Percentiles rank a stretch among this genome's conserved stretches.
These are phyloP conservation scores for Luperina nickerlii DNA, from an alignment of 2,888 invertebrate species.

Conservation along the genomic window DNA sequence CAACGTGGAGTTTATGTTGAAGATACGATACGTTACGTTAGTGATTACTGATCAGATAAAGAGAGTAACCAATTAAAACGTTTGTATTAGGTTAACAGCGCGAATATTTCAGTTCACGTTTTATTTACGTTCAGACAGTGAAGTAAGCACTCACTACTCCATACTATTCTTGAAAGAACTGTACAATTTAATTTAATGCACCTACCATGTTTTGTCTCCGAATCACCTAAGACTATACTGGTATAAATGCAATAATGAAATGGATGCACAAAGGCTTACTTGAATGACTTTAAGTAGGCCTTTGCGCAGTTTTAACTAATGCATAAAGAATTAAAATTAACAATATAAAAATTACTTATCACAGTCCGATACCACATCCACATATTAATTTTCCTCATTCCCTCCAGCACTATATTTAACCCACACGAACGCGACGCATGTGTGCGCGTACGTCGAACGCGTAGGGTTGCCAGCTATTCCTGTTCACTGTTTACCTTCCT, in stretches of 20 bases:
- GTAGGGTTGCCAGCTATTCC: constrained; percentile 81
- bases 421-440: constrained; percentile 46
- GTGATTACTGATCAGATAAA: neutral
- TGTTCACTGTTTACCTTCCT: constrained; percentile 81
- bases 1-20: constrained; percentile 33
- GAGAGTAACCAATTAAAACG: neutral
- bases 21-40: neutral
- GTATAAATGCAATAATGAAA: neutral
- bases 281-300: no score
- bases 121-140: neutral
- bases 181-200: neutral
- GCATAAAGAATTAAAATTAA: neutral
- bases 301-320: neutral
- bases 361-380: constrained; percentile 52
- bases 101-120: neutral
- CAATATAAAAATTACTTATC: neutral
- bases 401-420: constrained; percentile 57
- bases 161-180: neutral
- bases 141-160: neutral
- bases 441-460: constrained; percentile 59
- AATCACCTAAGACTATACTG: neutral
- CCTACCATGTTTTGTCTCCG: neutral
- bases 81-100: neutral
- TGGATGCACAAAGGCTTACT: no score
- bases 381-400: constrained; percentile 31